Conservation (phyloP, 2,888 invertebrate species). For the Cryptus viduatorius region DNA sequence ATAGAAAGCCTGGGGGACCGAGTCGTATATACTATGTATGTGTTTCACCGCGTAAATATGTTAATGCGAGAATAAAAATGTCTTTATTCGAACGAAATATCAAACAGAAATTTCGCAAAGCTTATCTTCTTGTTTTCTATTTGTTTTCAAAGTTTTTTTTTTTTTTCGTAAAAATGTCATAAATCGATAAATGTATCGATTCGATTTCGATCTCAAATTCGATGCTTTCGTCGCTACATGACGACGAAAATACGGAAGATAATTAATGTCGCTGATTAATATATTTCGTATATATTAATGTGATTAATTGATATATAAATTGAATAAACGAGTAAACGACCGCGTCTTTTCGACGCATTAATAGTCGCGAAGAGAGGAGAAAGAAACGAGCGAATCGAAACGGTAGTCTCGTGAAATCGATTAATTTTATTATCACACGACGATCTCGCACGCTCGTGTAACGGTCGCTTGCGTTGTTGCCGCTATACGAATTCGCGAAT, state of each 20-base stretch:
- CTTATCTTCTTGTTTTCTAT: no score
- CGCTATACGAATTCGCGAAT: conserved; percentile 16
- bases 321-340: neutral
- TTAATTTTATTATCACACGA: conserved; percentile 43
- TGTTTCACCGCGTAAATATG: neutral
- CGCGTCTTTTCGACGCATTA: no score
- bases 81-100: neutral
- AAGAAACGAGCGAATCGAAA: conserved; percentile 63
- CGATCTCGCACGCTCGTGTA: conserved; percentile 65
- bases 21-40: neutral
- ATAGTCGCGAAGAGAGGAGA: neutral
- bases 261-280: no score
- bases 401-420: conserved; percentile 57
- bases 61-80: neutral
- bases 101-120: no score
- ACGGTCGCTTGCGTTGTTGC: conserved; percentile 7
- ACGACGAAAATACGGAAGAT: no score
- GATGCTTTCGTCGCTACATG: no score
- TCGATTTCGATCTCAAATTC: no score
- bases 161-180: no score
- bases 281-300: no score
- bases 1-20: neutral
- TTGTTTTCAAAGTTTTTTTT: no score
- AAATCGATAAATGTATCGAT: no score
- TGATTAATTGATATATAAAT: no score